Percentiles rank a stretch among this genome's conserved stretches.
Conservation (phyloP, 2,113 vertebrate genomes). For the Lepus timidus region DNA sequence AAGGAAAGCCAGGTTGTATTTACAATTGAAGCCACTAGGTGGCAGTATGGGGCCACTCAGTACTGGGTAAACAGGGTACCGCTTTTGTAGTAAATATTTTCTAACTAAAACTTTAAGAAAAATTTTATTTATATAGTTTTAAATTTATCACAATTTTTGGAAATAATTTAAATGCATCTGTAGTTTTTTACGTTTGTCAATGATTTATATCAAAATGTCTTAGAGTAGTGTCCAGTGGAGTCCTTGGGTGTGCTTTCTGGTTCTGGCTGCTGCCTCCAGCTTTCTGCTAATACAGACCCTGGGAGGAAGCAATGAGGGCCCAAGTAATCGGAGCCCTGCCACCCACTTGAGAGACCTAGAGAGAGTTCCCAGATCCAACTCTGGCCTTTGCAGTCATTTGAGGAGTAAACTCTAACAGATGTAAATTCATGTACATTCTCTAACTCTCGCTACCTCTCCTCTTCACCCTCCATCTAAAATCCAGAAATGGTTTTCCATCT, state of each 20-base stretch:
- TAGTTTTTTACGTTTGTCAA: neutral
- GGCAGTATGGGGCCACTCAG: slow-evolving; percentile 77
- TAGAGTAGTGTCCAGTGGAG: too few relatives aligned
- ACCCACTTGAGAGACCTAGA: too few relatives aligned
- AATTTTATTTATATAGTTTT: neutral
- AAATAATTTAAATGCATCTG: neutral
- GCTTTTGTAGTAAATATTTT: neutral
- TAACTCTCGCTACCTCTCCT: too few relatives aligned
- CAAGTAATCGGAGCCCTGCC: too few relatives aligned
- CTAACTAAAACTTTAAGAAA: neutral
- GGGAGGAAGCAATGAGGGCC: too few relatives aligned
- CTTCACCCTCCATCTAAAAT: neutral
- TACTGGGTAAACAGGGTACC: neutral
- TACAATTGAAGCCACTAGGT: slow-evolving; percentile 81
- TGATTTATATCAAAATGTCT: slow-evolving; percentile 1
- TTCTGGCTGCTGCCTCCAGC: too few relatives aligned
- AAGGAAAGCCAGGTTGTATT: slow-evolving; percentile 31
- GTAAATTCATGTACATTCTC: too few relatives aligned
- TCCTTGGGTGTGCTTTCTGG: too few relatives aligned
- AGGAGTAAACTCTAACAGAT: too few relatives aligned
- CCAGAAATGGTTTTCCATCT: neutral
- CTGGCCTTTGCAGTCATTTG: too few relatives aligned
- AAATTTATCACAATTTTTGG: neutral
- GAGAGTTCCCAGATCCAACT: too few relatives aligned
- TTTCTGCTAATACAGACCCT: too few relatives aligned